phyloP scores from a whole-genome alignment of 2,797 vertebrate genomes.

The Dallia pectoralis region DNA sequence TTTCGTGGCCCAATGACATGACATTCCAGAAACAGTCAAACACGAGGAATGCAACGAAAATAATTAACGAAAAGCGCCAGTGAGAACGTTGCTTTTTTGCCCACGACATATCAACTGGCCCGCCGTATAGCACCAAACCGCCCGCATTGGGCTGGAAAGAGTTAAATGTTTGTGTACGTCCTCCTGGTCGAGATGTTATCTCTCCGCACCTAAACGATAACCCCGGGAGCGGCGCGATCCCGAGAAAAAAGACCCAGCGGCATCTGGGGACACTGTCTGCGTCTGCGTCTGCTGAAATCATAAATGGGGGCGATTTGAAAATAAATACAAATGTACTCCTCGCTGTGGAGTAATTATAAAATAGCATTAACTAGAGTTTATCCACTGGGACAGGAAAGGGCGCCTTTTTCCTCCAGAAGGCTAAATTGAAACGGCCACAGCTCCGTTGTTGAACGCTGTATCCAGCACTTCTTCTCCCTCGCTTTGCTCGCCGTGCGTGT shows the following conservation, averaged over 20 bases:
- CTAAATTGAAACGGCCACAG: neutral
- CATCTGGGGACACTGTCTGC: conserved; percentile 1
- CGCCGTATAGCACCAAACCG: neutral
- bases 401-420: conserved; percentile 3
- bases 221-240: conserved; percentile 20
- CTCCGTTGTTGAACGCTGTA: neutral
- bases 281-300: conserved; percentile 31
- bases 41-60: neutral
- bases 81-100: neutral
- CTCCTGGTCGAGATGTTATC: conserved; percentile 37
- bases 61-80: neutral
- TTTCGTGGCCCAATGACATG: neutral
- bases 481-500: neutral
- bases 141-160: neutral
- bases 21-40: conserved; percentile 1
- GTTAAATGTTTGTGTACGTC: conserved; percentile 26
- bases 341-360: conserved; percentile 31
- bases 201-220: conserved; percentile 25
- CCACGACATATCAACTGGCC: neutral
- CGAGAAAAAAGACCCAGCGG: neutral
- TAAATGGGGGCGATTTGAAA: conserved; percentile 5
- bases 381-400: neutral
- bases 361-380: conserved; percentile 17
- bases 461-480: neutral
- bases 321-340: conserved; percentile 7